phyloP scores from a whole-genome alignment of 1,140 invertebrate species.

The Lerema accius region DNA sequence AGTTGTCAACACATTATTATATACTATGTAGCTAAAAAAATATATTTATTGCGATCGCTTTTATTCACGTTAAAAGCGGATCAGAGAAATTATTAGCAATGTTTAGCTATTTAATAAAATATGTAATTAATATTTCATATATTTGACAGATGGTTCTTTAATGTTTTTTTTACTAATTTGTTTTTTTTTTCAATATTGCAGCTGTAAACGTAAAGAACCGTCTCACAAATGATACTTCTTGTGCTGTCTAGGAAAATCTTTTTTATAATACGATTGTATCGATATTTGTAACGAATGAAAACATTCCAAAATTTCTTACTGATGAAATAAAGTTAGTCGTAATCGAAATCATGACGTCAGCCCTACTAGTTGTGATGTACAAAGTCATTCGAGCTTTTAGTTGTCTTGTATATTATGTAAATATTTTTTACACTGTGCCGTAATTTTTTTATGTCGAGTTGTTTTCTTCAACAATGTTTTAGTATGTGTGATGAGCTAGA shows the following conservation, averaged over 20 bases:
- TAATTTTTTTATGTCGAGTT: slow-evolving; percentile 27
- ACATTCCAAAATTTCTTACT: slow-evolving; percentile 66
- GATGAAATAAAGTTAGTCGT: slow-evolving; percentile 34
- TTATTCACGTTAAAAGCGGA: slow-evolving; percentile 13
- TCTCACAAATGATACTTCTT: slow-evolving; percentile 17
- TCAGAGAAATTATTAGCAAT: slow-evolving; percentile 19
- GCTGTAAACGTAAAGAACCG: neutral
- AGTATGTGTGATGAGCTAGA: slow-evolving; percentile 2
- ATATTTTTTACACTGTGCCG: slow-evolving; percentile 47
- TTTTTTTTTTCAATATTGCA: too few relatives aligned
- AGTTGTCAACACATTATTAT: too few relatives aligned
- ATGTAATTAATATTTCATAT: slow-evolving; percentile 21
- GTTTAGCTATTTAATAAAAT: slow-evolving; percentile 26
- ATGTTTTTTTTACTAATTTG: too few relatives aligned
- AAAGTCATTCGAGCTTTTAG: slow-evolving; percentile 30
- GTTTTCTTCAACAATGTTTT: slow-evolving; percentile 13
- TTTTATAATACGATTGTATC: slow-evolving; percentile 35
- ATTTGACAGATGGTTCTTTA: slow-evolving; percentile 11
- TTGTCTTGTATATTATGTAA: slow-evolving; percentile 56
- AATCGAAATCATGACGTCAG: slow-evolving; percentile 11
- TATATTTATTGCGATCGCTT: slow-evolving; percentile 21
- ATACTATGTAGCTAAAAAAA: too few relatives aligned
- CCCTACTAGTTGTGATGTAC: slow-evolving; percentile 32
- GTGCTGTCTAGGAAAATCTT: slow-evolving; percentile 30
- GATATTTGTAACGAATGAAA: slow-evolving; percentile 42